Evolutionary conservation across 2,797 vertebrate species (phyloP).

Genomic region (Rhinichthys osculus): DNA sequence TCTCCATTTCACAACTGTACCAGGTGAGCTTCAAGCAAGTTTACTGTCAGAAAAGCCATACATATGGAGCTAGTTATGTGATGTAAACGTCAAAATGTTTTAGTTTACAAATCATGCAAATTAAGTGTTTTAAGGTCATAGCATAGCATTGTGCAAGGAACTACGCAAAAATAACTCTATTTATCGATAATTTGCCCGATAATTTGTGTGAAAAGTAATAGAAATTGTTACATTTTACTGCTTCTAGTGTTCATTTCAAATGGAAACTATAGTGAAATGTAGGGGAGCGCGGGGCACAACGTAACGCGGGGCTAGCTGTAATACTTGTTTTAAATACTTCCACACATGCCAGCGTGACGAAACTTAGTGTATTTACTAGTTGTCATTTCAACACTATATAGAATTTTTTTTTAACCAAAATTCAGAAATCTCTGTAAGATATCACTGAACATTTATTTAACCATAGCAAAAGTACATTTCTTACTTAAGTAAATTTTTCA

Average conservation of each 20-base stretch:
- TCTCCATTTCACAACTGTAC: neutral
- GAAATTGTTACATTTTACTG: neutral
- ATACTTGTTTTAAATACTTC: no score
- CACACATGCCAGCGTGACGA: no score
- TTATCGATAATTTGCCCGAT: neutral
- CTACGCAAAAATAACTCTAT: neutral
- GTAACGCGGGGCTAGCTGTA: no score
- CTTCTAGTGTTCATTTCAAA: neutral
- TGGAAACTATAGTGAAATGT: neutral
- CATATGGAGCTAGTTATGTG: neutral
- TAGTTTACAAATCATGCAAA: neutral
- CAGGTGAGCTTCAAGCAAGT: neutral
- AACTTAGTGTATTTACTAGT: no score
- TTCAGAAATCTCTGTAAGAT: no score
- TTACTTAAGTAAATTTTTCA: no score
- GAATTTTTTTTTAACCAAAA: no score
- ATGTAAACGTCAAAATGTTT: neutral
- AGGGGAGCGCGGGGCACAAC: no score
- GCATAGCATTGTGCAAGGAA: neutral
- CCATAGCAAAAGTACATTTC: no score
- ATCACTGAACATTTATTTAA: no score
- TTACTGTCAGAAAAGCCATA: neutral
- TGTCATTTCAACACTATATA: no score
- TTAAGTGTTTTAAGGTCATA: neutral
- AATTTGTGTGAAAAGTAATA: neutral